These are phyloP conservation scores for Semnornis frantzii DNA, from an alignment of 2,113 vertebrate species.

Conservation along the genomic window DNA sequence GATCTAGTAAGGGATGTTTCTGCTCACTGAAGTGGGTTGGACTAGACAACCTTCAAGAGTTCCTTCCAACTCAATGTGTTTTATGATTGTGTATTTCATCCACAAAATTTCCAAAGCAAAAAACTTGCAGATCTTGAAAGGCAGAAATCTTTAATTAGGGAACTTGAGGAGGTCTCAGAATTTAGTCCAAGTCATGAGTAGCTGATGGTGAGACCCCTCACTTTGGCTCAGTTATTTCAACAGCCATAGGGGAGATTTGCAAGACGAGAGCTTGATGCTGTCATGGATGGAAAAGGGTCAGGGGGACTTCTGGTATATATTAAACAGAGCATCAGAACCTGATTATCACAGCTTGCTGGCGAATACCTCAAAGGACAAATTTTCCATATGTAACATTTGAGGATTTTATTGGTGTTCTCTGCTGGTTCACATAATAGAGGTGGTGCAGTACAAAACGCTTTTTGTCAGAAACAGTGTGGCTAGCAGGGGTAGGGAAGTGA, in stretches of 20 bases:
- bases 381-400: background rate
- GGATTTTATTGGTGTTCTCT: background rate
- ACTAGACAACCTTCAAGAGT: too few species aligned
- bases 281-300: background rate
- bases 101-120: background rate
- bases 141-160: background rate
- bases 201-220: background rate
- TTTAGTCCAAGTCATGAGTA: background rate
- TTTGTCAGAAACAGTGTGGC: background rate
- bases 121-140: background rate
- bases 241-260: background rate
- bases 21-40: too few species aligned
- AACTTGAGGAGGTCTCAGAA: background rate
- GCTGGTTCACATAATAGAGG: background rate
- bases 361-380: background rate
- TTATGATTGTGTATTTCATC: background rate
- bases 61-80: too few species aligned
- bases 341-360: background rate
- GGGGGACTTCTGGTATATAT: background rate
- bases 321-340: background rate
- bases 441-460: background rate
- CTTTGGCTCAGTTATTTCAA: background rate
- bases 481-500: too few species aligned
- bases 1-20: too few species aligned
- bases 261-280: background rate